Evolutionary conservation across 2,888 invertebrate species (phyloP), one percentile per base, ranked within the genome.

Genomic region (Isotomurus palustris): DNA sequence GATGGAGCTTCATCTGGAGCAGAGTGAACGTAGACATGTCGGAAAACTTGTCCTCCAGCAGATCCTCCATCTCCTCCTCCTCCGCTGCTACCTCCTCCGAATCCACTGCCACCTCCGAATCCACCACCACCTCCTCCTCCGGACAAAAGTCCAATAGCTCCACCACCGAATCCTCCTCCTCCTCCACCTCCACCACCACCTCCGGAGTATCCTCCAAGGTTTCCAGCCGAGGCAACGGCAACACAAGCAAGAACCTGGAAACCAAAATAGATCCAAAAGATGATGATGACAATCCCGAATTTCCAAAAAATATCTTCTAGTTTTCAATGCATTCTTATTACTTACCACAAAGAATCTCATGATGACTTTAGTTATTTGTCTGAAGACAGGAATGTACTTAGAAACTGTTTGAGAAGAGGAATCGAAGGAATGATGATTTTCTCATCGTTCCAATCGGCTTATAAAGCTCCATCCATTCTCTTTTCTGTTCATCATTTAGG

Each of bases 1-100:
- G 35, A 28, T 2, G 77, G 75, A 19, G 41, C 6, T 75, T 90
- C 90, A 72, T 90, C 89, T 56, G 90, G 91, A 49, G 91, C 90
- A 21, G 91, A 89, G 76, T 91, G 91, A 19, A 91, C 90, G 78
- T 90, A 91, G 3, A 21, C 48, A 48, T 48, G 53, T 58, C 58
- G 53, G 25, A 35, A 45, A 17, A 47, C 53, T 47, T 48, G 41
- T n/a, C 21, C 19, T 22, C 22, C 32, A 10, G 44, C 43, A 27
- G 22, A 32, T 24, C 53, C 54, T n/a, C 54, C 48, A 3, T 36
- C 47, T 10, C 21, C 44, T 44, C 44, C 44, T 14, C 44, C n/a
- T n/a, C n/a, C n/a, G n/a, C n/a, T n/a, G n/a, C n/a, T 24, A 10
- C 52, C 52, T 19, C 25, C 40, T 3, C 52, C 29, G 19, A 29